Evolutionary conservation across 1,140 invertebrate species (phyloP).

Genomic region (Drosophila paulistorum): DNA sequence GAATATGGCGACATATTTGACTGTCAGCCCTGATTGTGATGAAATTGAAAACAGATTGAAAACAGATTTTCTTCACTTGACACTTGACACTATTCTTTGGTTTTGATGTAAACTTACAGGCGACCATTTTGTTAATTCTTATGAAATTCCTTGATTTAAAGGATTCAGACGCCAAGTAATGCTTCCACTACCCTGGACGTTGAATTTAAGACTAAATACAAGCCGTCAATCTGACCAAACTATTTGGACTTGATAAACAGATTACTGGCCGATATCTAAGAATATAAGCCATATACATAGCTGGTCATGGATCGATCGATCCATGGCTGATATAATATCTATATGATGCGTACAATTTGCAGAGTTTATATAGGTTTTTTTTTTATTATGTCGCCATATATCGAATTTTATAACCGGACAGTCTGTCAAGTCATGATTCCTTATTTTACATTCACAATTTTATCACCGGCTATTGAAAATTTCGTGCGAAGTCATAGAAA

Average conservation of each 20-base stretch:
- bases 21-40: constrained; percentile 61
- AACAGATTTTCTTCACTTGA: not conserved
- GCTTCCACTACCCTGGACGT: constrained; percentile 52
- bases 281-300: constrained; percentile 19
- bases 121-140: constrained; percentile 49
- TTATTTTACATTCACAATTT: constrained; percentile 29
- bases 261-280: constrained; percentile 49
- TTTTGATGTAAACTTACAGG: constrained; percentile 51
- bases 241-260: constrained; percentile 64
- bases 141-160: constrained; percentile 33
- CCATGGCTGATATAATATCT: constrained; percentile 27
- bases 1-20: constrained; percentile 69
- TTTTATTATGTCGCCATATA: constrained; percentile 37
- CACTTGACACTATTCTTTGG: too few relatives aligned
- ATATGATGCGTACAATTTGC: constrained; percentile 22
- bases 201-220: constrained; percentile 51
- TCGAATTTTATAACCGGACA: constrained; percentile 46
- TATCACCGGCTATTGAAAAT: constrained; percentile 17
- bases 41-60: not conserved
- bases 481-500: constrained; percentile 43
- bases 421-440: constrained; percentile 23
- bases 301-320: constrained; percentile 25
- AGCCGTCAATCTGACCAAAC: constrained; percentile 52
- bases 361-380: constrained; percentile 13
- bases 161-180: constrained; percentile 26